Conservation (phyloP, 2,113 vertebrate genomes). For the Puntigrus tetrazona region DNA sequence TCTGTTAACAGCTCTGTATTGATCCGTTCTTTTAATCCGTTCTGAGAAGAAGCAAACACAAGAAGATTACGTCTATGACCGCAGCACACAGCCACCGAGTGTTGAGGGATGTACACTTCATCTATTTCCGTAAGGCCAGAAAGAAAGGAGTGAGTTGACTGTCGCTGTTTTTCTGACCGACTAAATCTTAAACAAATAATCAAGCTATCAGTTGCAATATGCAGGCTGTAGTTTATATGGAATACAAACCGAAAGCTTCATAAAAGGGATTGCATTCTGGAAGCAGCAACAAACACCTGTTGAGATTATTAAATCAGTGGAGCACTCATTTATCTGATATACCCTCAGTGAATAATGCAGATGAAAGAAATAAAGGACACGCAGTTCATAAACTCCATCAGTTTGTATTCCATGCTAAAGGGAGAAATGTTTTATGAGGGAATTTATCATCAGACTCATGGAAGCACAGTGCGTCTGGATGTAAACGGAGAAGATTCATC, state of each 20-base stretch:
- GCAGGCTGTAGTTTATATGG: constrained; percentile 2
- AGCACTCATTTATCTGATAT: constrained; percentile 1
- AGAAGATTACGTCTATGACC: constrained; percentile 18
- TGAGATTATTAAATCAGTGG: constrained; percentile 40
- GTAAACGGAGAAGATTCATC: constrained; percentile 15
- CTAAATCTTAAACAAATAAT: constrained; percentile 33
- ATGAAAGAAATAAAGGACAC: constrained; percentile 38
- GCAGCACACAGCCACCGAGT: not conserved
- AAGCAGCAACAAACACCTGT: constrained; percentile 17
- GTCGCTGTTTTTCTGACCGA: not conserved
- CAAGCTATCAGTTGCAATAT: not conserved
- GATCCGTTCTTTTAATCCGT: constrained; percentile 33
- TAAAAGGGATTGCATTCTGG: not conserved
- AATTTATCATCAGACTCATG: constrained; percentile 50
- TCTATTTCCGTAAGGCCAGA: constrained; percentile 15
- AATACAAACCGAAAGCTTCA: not conserved
- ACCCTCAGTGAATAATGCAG: constrained; percentile 25
- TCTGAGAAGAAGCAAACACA: constrained; percentile 43
- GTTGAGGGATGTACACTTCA: constrained; percentile 25
- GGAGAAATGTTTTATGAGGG: constrained; percentile 30
- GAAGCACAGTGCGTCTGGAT: constrained; percentile 52
- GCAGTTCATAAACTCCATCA: constrained; percentile 41
- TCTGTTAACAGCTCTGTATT: constrained; percentile 48
- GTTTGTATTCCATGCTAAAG: constrained; percentile 14
- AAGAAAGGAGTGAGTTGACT: not conserved